Base-by-base conservation (phyloP, 2,888 invertebrate genomes). In the Ichneumoninae sp. region DNA sequence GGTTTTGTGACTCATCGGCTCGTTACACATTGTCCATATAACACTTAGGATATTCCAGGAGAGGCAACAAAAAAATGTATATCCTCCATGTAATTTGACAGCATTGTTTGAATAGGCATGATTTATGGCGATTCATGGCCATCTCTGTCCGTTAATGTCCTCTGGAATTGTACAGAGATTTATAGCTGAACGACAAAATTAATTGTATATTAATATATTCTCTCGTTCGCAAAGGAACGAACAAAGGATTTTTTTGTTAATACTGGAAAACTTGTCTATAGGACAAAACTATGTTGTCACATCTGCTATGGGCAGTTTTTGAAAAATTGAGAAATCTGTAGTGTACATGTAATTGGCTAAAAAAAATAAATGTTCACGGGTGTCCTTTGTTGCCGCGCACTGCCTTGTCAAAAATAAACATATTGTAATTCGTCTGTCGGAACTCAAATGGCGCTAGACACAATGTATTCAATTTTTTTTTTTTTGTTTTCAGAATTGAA, bases 401-500 rank as follows among this genome's bases (percentile, higher is more conserved):
- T 16, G 5, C 44, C 54, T 22, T 7, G 16, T 60, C 4, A 0
- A 13, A 26, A 19, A 13, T 26, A 19, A 26, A 26, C 8, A 57
- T 5, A 26, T 60, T 60, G 4, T 3, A 4, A 60, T 2, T 60
- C 6, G 6, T 60, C 10, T 0, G 10, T 26, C 16, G 4, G 30
- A 60, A 60, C n/a, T 0, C 0, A 30, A 2, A 54, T 30, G 13
- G 30, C 1, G 30, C 4, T 30, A 3, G 10, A 10, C 8, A 13
- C 5, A 7, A 2, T 65, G 7, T 3, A 52, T 22, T n/a, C 13
- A n/a, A 40, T 26, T 26, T 16, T 8, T 76, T 8, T 76, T 8
- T 76, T 87, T 84, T 88, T 86, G 84, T 77, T 96, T 96, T 90
- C 95, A 99, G 99, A 99, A 96, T 95, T 99, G 94, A 98, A 98